phyloP scores from a whole-genome alignment of 2,113 vertebrate species.

The Myotis yumanensis region DNA sequence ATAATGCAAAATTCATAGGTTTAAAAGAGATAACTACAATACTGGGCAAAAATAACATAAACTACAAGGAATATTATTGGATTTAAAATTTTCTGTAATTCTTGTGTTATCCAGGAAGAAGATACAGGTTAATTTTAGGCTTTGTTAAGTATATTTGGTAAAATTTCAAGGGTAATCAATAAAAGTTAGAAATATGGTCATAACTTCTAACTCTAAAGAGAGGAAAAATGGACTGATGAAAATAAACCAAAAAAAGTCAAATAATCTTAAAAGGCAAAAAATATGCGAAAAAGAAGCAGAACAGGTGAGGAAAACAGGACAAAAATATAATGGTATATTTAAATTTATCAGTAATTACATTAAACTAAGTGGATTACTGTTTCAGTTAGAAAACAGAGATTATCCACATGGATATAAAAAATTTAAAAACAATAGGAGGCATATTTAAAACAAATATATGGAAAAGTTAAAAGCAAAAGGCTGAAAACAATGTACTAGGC shows the following conservation, averaged over 20 bases:
- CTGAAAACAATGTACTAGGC: neutral
- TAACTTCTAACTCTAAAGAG: neutral
- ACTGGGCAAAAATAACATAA: neutral
- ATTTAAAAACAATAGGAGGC: neutral
- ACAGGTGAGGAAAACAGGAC: neutral
- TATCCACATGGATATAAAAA: neutral
- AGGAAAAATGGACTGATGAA: neutral
- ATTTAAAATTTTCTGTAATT: neutral
- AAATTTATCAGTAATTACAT: slow-evolving; percentile 7
- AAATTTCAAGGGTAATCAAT: neutral
- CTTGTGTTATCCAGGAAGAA: neutral
- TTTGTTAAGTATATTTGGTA: neutral
- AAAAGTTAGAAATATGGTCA: neutral
- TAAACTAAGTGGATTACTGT: slow-evolving; percentile 3
- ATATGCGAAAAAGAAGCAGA: neutral
- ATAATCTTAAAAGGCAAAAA: neutral
- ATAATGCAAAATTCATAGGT: neutral
- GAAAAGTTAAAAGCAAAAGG: neutral
- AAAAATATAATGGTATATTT: neutral
- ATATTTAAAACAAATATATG: neutral
- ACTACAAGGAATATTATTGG: neutral
- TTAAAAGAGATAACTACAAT: slow-evolving; percentile 4
- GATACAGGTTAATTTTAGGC: neutral
- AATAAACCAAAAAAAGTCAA: neutral
- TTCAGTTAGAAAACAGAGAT: slow-evolving; percentile 2